Conservation (phyloP, 2,888 invertebrate genomes). For the Athrips mouffetella region DNA sequence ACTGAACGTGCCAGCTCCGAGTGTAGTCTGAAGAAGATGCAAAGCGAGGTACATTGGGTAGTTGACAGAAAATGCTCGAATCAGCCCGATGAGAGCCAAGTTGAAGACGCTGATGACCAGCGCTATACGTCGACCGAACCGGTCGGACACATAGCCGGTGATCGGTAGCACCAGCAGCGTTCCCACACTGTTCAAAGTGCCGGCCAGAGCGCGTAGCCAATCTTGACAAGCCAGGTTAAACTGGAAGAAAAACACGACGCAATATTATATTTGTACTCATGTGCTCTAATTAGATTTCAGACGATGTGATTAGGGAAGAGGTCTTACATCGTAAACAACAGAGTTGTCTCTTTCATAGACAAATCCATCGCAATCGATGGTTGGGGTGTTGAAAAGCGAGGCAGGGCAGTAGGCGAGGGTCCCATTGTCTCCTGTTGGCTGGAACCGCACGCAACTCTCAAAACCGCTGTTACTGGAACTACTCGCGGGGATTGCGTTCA, state of each 20-base stretch:
- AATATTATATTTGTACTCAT: neutral
- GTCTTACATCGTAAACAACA: constrained; percentile 50
- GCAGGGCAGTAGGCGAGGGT: constrained; percentile 42
- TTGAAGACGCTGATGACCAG: constrained; percentile 64
- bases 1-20: constrained; percentile 64
- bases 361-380: constrained; percentile 51
- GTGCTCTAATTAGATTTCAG: neutral
- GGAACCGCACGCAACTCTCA: constrained; percentile 57
- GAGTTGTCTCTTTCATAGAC: constrained; percentile 59
- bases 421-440: constrained; percentile 32
- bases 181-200: constrained; percentile 85
- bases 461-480: constrained; percentile 43
- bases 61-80: constrained; percentile 64
- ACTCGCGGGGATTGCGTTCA: constrained; percentile 44
- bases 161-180: constrained; percentile 83
- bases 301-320: neutral
- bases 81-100: constrained; percentile 52
- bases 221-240: constrained; percentile 69
- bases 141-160: constrained; percentile 84
- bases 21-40: constrained; percentile 62
- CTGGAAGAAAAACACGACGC: constrained; percentile 1
- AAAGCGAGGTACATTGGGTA: constrained; percentile 61
- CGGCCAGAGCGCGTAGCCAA: constrained; percentile 86
- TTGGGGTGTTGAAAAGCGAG: constrained; percentile 47
- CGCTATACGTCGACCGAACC: constrained; percentile 59